These are phyloP conservation scores for Anableps anableps DNA, from an alignment of 2,797 vertebrate genomes.

Conservation along the genomic window DNA sequence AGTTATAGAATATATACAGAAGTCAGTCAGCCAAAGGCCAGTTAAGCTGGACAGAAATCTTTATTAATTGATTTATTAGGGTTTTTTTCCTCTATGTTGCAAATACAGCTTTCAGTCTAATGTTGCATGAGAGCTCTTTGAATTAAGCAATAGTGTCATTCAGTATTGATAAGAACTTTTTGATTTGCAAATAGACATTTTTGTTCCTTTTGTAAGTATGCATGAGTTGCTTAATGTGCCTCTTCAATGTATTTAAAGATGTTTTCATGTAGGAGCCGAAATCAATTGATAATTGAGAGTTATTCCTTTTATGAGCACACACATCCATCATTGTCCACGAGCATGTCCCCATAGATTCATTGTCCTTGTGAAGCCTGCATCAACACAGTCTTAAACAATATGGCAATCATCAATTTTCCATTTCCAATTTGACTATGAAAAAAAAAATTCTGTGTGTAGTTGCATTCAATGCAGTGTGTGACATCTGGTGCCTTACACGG, in stretches of 20 bases:
- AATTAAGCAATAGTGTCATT: slow-evolving; percentile 18
- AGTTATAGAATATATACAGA: slow-evolving; percentile 9
- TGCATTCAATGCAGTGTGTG: slow-evolving; percentile 46
- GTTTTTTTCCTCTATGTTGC: neutral
- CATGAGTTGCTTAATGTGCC: slow-evolving; percentile 6
- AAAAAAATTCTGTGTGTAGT: slow-evolving; percentile 39
- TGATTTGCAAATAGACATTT: neutral
- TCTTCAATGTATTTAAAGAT: slow-evolving; percentile 8
- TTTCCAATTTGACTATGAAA: slow-evolving; percentile 45
- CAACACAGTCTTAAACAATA: slow-evolving; percentile 55
- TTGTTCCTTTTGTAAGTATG: slow-evolving; percentile 9
- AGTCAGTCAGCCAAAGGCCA: slow-evolving; percentile 31
- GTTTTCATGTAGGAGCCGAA: slow-evolving; percentile 24
- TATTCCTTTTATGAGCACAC: slow-evolving; percentile 9
- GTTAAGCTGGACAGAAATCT: slow-evolving; percentile 21
- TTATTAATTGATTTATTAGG: slow-evolving; percentile 18
- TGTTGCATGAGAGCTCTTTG: slow-evolving; percentile 17
- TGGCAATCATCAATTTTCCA: slow-evolving; percentile 58
- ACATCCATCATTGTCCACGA: slow-evolving; percentile 54
- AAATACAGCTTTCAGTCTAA: slow-evolving; percentile 19
- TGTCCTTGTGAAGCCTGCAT: slow-evolving; percentile 47
- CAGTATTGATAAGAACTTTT: slow-evolving; percentile 30
- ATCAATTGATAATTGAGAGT: slow-evolving; percentile 52
- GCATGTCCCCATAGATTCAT: slow-evolving; percentile 42
- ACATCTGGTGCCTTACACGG: slow-evolving; percentile 46